Percentiles rank a stretch among this genome's conserved stretches.
phyloP scores from a whole-genome alignment of 2,888 invertebrate species.

The Macrosiphum euphorbiae region DNA sequence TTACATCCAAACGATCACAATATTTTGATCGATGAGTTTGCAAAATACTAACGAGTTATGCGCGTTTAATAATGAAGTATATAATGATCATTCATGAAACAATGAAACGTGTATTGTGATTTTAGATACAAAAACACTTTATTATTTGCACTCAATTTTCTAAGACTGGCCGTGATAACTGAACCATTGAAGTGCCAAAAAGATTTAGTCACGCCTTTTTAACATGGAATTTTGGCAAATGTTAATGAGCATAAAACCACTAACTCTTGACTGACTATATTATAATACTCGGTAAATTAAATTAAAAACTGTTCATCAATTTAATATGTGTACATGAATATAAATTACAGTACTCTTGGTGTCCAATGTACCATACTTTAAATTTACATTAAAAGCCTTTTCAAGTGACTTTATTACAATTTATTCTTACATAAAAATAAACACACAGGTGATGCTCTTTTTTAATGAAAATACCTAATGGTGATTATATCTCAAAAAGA shows the following conservation, averaged over 20 bases:
- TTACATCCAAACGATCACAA: neutral
- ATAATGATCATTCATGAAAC: neutral
- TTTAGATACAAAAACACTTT: slow-evolving; percentile 24
- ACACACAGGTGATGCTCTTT: neutral
- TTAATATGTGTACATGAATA: slow-evolving; percentile 8
- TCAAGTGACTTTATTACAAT: slow-evolving; percentile 2
- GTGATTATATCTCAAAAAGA: neutral
- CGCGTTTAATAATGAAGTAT: neutral
- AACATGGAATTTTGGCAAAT: slow-evolving; percentile 42
- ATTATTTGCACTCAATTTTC: neutral
- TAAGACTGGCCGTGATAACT: slow-evolving; percentile 19
- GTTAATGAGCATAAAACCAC: neutral
- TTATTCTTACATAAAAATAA: slow-evolving; percentile 13
- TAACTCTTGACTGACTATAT: slow-evolving; percentile 20
- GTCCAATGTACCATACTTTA: neutral
- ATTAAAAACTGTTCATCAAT: slow-evolving; percentile 24
- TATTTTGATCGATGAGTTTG: slow-evolving; percentile 40
- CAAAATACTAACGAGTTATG: neutral
- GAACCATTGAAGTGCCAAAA: slow-evolving; percentile 48
- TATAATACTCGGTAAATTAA: neutral
- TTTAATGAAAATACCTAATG: neutral
- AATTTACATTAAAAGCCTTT: neutral
- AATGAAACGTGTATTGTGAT: neutral
- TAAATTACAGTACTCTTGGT: neutral
- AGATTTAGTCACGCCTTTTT: slow-evolving; percentile 30